Evolutionary conservation across 2,797 vertebrate genomes (phyloP).

Genomic region (Remorina albescens): DNA sequence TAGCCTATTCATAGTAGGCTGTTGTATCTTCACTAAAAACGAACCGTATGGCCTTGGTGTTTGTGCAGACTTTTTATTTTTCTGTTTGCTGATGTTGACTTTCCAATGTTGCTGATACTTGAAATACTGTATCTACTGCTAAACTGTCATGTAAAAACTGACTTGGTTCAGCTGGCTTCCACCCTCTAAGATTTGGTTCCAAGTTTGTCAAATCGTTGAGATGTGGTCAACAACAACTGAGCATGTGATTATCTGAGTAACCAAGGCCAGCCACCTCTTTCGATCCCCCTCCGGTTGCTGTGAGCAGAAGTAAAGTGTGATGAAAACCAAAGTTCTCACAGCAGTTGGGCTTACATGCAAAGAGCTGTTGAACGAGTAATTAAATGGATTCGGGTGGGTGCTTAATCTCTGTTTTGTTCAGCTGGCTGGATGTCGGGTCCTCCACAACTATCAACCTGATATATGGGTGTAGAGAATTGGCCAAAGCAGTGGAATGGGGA

Average conservation of each 20-base stretch:
- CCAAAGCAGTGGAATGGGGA: constrained; percentile 69
- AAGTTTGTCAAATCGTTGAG: no score
- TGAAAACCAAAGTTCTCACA: constrained; percentile 64
- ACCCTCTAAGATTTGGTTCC: no score
- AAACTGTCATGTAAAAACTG: constrained; percentile 4
- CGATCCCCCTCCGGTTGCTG: constrained; percentile 31
- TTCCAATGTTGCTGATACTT: background rate
- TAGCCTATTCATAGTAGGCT: background rate
- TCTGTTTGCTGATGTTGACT: background rate
- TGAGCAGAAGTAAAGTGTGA: constrained; percentile 50
- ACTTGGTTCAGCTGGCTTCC: constrained; percentile 1
- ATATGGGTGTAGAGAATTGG: constrained; percentile 66
- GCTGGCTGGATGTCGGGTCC: constrained; percentile 69
- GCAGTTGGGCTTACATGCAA: constrained; percentile 48
- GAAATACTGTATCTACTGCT: constrained; percentile 7
- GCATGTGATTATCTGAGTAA: constrained; percentile 24
- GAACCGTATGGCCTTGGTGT: background rate
- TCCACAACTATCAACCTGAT: constrained; percentile 73
- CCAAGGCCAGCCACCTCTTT: constrained; percentile 17
- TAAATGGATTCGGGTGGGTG: constrained; percentile 70
- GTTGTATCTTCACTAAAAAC: background rate
- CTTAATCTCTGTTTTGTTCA: constrained; percentile 78
- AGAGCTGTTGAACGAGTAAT: constrained; percentile 70
- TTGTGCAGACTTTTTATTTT: background rate
- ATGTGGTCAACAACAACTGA: constrained; percentile 24